A percentile compares a stretch with the other conserved stretches of the same genome.
Conservation (phyloP, 2,113 vertebrate genomes). For the Nibea coibor region DNA sequence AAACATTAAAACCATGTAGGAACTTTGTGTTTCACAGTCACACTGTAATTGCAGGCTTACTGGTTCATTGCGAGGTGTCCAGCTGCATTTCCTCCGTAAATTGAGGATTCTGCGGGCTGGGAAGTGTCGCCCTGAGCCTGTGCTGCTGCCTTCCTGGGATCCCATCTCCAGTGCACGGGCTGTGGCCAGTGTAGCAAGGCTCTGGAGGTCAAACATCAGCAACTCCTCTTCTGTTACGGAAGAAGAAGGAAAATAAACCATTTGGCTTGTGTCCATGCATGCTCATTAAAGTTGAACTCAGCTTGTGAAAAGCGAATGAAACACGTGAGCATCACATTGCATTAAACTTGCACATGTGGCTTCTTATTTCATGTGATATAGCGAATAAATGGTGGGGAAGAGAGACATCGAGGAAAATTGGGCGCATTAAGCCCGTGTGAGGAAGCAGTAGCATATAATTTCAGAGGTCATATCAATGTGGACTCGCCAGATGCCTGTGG, state of each 20-base stretch:
- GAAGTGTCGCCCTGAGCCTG: slow-evolving; percentile 58
- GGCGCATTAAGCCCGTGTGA: slow-evolving; percentile 9
- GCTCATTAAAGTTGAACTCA: neutral
- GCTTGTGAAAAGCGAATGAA: too few species aligned
- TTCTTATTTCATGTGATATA: neutral
- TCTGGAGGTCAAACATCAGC: slow-evolving; percentile 92
- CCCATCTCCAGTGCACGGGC: slow-evolving; percentile 90
- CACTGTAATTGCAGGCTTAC: slow-evolving; percentile 79
- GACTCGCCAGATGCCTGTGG: slow-evolving; percentile 46
- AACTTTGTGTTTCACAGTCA: neutral
- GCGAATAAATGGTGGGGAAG: neutral
- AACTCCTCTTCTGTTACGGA: slow-evolving; percentile 86
- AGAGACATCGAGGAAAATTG: slow-evolving; percentile 1
- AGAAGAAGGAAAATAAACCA: slow-evolving; percentile 4
- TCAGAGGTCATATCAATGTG: slow-evolving; percentile 51
- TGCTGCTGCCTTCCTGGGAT: slow-evolving; percentile 55
- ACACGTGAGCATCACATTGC: too few species aligned
- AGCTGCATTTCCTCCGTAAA: slow-evolving; percentile 92
- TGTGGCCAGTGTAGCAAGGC: slow-evolving; percentile 91
- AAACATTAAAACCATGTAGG: neutral
- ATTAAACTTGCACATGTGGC: neutral
- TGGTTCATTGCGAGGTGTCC: slow-evolving; percentile 93
- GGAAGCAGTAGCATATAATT: slow-evolving; percentile 6
- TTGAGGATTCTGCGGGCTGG: slow-evolving; percentile 86
- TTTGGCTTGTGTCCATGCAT: neutral